phyloP scores from a whole-genome alignment of 1,140 invertebrate species.

The Bombus breviceps region DNA sequence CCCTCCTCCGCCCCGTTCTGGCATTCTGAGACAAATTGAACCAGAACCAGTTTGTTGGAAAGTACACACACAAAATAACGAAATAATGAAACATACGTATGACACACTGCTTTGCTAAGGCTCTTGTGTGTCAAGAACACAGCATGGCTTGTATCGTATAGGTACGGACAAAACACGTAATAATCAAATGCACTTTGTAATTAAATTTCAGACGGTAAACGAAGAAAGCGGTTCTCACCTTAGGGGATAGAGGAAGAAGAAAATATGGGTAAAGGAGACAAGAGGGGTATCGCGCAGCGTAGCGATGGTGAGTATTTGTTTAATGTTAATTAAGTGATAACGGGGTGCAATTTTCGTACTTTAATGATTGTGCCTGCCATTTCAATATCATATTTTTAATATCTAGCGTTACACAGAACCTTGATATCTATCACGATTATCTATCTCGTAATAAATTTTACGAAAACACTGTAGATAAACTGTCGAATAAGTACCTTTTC shows the following conservation, averaged over 20 bases:
- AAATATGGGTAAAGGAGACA: slow-evolving; percentile 82
- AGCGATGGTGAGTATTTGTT: slow-evolving; percentile 78
- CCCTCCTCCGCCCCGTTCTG: fast-evolving
- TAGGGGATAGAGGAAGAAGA: slow-evolving; percentile 67
- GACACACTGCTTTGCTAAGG: neutral
- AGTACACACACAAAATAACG: neutral
- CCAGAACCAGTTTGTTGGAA: neutral
- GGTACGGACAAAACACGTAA: neutral
- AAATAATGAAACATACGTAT: neutral
- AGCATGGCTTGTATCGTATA: too few relatives aligned
- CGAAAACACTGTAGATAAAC: too few relatives aligned
- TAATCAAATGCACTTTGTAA: slow-evolving; percentile 54
- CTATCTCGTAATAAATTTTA: too few relatives aligned
- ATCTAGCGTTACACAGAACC: too few relatives aligned
- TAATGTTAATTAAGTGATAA: slow-evolving; percentile 6
- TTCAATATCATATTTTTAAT: too few relatives aligned
- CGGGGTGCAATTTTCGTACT: neutral
- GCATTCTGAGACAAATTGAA: slow-evolving; percentile 10
- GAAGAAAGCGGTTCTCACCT: slow-evolving; percentile 69
- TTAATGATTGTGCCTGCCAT: too few relatives aligned
- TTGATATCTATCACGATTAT: too few relatives aligned
- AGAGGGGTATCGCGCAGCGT: slow-evolving; percentile 79
- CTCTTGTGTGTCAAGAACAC: too few relatives aligned
- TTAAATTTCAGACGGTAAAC: slow-evolving; percentile 73
- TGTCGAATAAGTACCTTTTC: too few relatives aligned